Evolutionary conservation across 2,797 vertebrate species (phyloP), one percentile per base, ranked within the genome.

Genomic region (Pitangus sulphuratus): DNA sequence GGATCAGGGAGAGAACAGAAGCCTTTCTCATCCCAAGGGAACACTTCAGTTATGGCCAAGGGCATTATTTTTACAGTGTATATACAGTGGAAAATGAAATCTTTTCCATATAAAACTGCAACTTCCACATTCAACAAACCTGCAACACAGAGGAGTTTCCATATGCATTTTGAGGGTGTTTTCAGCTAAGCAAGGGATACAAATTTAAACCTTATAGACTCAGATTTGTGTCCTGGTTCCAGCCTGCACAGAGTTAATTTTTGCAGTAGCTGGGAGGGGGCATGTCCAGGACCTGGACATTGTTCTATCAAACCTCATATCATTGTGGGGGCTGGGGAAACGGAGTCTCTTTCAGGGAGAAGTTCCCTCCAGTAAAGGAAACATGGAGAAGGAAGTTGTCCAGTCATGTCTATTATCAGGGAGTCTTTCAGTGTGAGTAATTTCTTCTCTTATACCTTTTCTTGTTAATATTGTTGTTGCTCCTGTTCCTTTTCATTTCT

Each of bases 181-280:
- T 71, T 60, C 35, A 54, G 31, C 47, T 20, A 37, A 44, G 39
- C 20, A 53, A 8, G 24, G 0, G 0, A 19, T 62, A 28, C 2
- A 33, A 62, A 65, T 50, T 13, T 45, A 37, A 71, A 71, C 8
- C 1, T 64, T 11, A 9, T 1, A 0, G 19, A 60, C 12, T 5
- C 71, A 12, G 4, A 6, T 61, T 40, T 40, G 9, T 40, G 19
- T 31, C 39, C 19, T 40, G 28, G 26, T 61, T 61, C 58, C 28
- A 20, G 18, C 26, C 58, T 40, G 37, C 26, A 40, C 4, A 40
- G 58, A 12, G 6, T 31, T 61, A 30, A 61, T 30, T 30, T 61
- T 61, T 40, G 12, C 26, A 61, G 18, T 21, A 40, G 19, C 35
- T 9, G 9, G 28, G 26, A 61, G 17, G 37, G 19, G 18, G 18